Evolutionary conservation across 2,888 invertebrate species (phyloP).

Genomic region (Plagiodera versicolora): DNA sequence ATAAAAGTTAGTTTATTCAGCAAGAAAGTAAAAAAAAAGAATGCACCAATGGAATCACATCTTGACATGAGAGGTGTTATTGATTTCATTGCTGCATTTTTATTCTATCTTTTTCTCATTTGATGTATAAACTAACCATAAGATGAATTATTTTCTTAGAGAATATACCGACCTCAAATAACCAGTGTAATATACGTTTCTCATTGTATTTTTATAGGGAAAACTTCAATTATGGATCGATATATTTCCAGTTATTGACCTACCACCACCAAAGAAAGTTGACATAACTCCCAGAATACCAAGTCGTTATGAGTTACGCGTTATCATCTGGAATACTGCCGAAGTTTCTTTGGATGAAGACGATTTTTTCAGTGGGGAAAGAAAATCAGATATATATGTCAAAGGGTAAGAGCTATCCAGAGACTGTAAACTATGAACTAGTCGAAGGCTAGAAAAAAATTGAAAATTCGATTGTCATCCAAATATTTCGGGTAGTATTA

Average conservation of each 20-base stretch:
- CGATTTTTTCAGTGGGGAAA: constrained; percentile 70
- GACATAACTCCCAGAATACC: constrained; percentile 76
- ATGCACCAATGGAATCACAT: no score
- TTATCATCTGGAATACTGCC: constrained; percentile 67
- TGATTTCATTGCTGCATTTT: no score
- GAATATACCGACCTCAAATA: no score
- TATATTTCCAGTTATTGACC: constrained; percentile 68
- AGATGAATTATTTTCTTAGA: no score
- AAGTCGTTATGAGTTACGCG: constrained; percentile 67
- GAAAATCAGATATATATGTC: constrained; percentile 76
- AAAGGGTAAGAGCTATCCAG: constrained; percentile 61
- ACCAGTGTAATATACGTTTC: no score
- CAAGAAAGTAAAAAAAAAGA: no score
- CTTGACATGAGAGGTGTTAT: no score
- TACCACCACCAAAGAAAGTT: constrained; percentile 67
- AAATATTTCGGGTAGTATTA: no score
- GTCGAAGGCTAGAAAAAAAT: not conserved
- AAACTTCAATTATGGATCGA: constrained; percentile 91
- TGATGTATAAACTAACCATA: no score
- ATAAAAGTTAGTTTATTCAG: no score
- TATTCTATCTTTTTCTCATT: no score
- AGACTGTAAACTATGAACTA: not conserved
- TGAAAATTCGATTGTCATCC: no score
- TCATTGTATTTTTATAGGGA: constrained; percentile 61
- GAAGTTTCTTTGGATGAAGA: constrained; percentile 69